Conservation (phyloP, 2,888 invertebrate genomes). For the Nineta flava region DNA sequence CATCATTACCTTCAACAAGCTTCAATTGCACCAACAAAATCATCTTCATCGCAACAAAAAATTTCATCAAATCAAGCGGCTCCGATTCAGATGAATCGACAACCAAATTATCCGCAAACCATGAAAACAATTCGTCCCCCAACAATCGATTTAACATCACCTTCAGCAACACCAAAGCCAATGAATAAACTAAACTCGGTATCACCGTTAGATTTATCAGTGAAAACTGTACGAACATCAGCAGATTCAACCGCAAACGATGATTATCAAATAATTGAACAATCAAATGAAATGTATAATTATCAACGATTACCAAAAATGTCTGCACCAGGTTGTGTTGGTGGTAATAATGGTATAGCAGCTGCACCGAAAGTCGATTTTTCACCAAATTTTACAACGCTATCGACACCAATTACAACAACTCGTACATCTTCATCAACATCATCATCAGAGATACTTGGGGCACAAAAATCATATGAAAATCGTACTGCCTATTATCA, state of each 20-base stretch:
- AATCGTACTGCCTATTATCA: constrained; percentile 5
- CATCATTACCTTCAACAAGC: not conserved
- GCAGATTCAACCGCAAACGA: constrained; percentile 74
- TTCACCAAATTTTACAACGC: constrained; percentile 47
- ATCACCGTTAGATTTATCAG: constrained; percentile 74
- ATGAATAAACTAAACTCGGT: constrained; percentile 36
- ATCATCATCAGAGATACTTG: constrained; percentile 30
- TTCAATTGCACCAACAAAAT: not conserved
- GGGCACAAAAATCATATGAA: constrained; percentile 12
- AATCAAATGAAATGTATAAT: not conserved
- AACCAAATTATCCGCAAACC: not conserved
- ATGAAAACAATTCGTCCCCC: not conserved
- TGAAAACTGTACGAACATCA: constrained; percentile 75
- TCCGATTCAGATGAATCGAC: not conserved
- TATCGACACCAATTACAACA: not conserved
- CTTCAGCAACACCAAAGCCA: not conserved
- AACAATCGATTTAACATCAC: not conserved
- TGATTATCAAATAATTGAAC: constrained; percentile 20
- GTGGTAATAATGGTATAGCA: constrained; percentile 13
- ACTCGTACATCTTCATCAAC: constrained; percentile 18
- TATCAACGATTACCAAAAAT: constrained; percentile 12
- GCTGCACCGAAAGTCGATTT: constrained; percentile 61
- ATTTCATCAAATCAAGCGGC: not conserved
- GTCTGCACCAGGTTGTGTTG: constrained; percentile 14
- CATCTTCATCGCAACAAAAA: not conserved